phyloP scores from a whole-genome alignment of 92 coral and sea anemone genomes.

The Zoanthus solanderi region DNA sequence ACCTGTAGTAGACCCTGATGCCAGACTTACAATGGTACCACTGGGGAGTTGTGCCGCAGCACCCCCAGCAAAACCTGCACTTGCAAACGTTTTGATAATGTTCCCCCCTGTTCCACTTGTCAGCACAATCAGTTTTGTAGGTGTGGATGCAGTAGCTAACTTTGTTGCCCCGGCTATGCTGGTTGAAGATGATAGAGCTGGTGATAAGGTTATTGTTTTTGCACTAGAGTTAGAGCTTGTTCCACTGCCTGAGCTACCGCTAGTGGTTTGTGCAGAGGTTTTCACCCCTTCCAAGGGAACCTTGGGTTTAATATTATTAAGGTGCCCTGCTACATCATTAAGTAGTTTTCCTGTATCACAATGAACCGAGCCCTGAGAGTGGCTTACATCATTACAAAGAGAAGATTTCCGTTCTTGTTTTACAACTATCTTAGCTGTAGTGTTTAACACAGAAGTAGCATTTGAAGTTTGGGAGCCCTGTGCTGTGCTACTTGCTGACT shows the following conservation, averaged over 20 bases:
- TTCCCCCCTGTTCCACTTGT: constrained; percentile 92
- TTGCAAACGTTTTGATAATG: constrained; percentile 92
- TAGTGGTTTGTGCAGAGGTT: constrained; percentile 66
- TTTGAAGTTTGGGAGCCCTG: constrained; percentile 44
- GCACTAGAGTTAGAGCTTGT: constrained; percentile 59
- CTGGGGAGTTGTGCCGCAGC: constrained; percentile 78
- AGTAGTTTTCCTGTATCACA: constrained; percentile 76
- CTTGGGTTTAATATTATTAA: constrained; percentile 85
- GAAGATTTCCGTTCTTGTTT: constrained; percentile 80
- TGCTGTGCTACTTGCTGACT: constrained; percentile 27
- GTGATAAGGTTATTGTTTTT: constrained; percentile 54
- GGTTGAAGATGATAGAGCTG: constrained; percentile 51
- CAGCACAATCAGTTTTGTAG: constrained; percentile 93
- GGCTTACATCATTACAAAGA: constrained; percentile 52
- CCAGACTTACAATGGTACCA: constrained; percentile 71
- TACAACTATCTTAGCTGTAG: constrained; percentile 69
- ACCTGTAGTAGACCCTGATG: constrained; percentile 69
- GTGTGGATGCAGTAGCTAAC: constrained; percentile 69
- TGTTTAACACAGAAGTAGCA: constrained; percentile 63
- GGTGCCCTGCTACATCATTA: constrained; percentile 79
- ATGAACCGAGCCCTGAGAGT: constrained; percentile 57
- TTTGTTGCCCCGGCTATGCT: constrained; percentile 64
- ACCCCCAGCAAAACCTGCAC: constrained; percentile 83
- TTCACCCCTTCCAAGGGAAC: constrained; percentile 60
- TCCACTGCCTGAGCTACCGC: constrained; percentile 50